phyloP scores from a whole-genome alignment of 1,140 invertebrate species.

The Choristoneura fumiferana region DNA sequence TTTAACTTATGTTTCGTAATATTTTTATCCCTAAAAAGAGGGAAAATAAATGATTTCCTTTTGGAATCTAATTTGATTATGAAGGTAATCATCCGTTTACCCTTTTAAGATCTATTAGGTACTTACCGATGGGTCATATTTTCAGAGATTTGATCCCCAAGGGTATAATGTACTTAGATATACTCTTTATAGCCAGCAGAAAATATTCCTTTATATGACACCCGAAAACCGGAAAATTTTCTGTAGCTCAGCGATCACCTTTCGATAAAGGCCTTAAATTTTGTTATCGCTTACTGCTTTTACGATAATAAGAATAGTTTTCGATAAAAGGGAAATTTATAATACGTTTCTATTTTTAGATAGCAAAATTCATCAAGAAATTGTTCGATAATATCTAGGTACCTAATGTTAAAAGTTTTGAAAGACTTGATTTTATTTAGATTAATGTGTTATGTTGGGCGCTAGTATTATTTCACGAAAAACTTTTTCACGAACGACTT shows the following conservation, averaged over 20 bases:
- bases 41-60: too few species aligned
- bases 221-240: constrained; percentile 25
- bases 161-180: constrained; percentile 15
- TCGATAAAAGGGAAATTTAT: background rate
- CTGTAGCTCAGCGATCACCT: constrained; percentile 31
- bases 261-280: constrained; percentile 44
- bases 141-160: constrained; percentile 26
- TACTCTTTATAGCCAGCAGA: constrained; percentile 28
- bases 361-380: too few species aligned
- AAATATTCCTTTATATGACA: constrained; percentile 36
- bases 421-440: too few species aligned
- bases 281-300: constrained; percentile 41
- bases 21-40: too few species aligned
- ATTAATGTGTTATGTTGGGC: too few species aligned
- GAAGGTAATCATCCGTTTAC: too few species aligned
- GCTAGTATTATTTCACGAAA: too few species aligned
- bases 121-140: constrained; percentile 30
- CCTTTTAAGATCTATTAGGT: too few species aligned
- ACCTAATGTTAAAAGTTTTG: background rate
- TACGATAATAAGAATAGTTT: constrained; percentile 17
- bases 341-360: constrained; percentile 5
- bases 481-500: too few species aligned
- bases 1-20: too few species aligned
- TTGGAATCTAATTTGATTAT: too few species aligned
- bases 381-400: too few species aligned